phyloP scores from a whole-genome alignment of 2,888 invertebrate species.

The Sinodicranocentrus sp. region DNA sequence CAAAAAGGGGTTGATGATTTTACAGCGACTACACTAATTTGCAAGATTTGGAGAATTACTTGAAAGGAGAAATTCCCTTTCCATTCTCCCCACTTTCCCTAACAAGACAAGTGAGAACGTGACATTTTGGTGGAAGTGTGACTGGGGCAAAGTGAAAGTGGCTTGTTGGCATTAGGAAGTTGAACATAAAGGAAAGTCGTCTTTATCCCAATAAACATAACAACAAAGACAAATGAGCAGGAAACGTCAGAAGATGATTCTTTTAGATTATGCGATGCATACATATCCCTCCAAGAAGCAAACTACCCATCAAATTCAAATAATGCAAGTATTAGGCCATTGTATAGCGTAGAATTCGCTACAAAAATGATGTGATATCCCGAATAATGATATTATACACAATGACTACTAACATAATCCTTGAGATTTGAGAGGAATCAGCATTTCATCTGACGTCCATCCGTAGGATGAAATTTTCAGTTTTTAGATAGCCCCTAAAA shows the following conservation, averaged over 20 bases:
- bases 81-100: too few relatives aligned
- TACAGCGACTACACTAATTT: too few relatives aligned
- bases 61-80: too few relatives aligned
- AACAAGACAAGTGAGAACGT: slow-evolving; percentile 12
- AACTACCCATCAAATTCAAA: slow-evolving; percentile 39
- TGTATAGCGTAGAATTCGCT: slow-evolving; percentile 20
- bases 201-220: slow-evolving; percentile 31
- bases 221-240: slow-evolving; percentile 51
- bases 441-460: slow-evolving; percentile 4
- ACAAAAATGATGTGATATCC: slow-evolving; percentile 48
- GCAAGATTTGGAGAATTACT: too few relatives aligned
- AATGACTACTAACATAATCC: slow-evolving; percentile 1
- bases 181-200: slow-evolving; percentile 39
- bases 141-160: neutral
- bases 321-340: slow-evolving; percentile 1
- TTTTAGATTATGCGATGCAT: too few relatives aligned
- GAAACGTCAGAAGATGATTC: slow-evolving; percentile 28
- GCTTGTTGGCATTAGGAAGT: neutral
- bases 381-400: slow-evolving; percentile 25
- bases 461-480: neutral
- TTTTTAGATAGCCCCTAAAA: slow-evolving; percentile 23
- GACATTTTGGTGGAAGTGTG: slow-evolving; percentile 15
- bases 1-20: too few relatives aligned
- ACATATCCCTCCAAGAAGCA: slow-evolving; percentile 4
- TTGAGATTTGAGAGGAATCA: slow-evolving; percentile 6